These are phyloP conservation scores for Nasua narica DNA, from an alignment of 2,797 vertebrate genomes.

Conservation along the genomic window DNA sequence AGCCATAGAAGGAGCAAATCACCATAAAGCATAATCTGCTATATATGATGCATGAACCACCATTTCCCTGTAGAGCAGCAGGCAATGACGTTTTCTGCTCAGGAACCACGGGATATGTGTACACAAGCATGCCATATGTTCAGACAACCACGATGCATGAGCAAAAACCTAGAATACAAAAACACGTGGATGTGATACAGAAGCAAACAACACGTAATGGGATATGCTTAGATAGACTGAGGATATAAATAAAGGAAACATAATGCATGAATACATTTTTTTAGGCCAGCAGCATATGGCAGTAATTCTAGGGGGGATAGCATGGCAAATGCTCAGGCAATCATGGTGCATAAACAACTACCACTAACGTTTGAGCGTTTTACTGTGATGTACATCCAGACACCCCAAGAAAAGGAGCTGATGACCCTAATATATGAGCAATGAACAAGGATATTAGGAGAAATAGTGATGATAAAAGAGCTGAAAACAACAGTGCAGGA, in stretches of 20 bases:
- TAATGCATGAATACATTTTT: neutral
- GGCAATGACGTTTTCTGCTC: constrained; percentile 38
- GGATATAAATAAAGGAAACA: neutral
- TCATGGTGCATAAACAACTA: neutral
- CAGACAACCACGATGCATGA: constrained; percentile 61
- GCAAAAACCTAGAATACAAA: constrained; percentile 56
- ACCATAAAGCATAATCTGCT: neutral
- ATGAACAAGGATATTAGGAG: neutral
- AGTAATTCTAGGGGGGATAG: constrained; percentile 1
- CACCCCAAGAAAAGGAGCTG: constrained; percentile 14
- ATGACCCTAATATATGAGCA: neutral
- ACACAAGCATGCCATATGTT: constrained; percentile 56
- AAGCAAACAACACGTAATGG: neutral
- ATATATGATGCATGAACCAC: neutral
- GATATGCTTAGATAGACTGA: neutral
- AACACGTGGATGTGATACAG: neutral
- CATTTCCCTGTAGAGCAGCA: neutral
- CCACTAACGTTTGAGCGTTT: constrained; percentile 18
- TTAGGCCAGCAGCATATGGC: neutral
- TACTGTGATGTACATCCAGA: neutral
- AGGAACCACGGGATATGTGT: constrained; percentile 54
- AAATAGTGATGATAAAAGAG: neutral
- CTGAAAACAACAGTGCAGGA: neutral
- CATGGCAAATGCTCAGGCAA: neutral
- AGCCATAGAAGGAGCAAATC: neutral